phyloP scores from a whole-genome alignment of 2,888 invertebrate genomes.

The Callyntrura guangdongensis region DNA sequence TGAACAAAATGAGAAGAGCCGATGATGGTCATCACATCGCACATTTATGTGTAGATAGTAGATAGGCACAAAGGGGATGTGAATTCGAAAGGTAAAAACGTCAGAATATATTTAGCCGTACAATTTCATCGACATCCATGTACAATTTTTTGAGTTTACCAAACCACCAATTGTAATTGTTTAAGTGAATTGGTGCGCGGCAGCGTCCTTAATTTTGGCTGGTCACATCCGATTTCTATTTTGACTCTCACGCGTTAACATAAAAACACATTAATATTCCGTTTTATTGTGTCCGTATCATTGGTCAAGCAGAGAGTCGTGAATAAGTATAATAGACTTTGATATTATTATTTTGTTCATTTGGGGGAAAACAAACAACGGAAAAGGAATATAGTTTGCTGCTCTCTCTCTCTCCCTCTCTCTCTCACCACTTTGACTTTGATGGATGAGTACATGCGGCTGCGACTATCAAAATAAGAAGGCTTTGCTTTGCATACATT shows the following conservation, averaged over 20 bases:
- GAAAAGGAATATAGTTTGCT: background rate
- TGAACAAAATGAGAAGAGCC: slow-evolving; percentile 6
- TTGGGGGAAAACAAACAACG: background rate
- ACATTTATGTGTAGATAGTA: background rate
- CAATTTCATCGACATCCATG: no score
- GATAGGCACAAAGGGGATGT: background rate
- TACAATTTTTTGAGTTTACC: no score
- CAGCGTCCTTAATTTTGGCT: slow-evolving; percentile 45
- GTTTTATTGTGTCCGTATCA: background rate
- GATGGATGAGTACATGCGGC: slow-evolving; percentile 64
- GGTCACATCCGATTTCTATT: slow-evolving; percentile 34
- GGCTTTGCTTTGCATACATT: slow-evolving; percentile 51
- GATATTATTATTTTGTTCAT: slow-evolving; percentile 4
- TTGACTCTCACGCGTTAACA: slow-evolving; percentile 10
- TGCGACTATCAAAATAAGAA: slow-evolving; percentile 68
- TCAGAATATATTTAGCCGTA: slow-evolving; percentile 2
- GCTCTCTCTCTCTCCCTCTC: no score
- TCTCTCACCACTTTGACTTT: slow-evolving; percentile 70
- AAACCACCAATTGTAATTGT: no score
- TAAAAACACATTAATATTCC: no score
- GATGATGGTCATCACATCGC: no score
- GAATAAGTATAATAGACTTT: background rate
- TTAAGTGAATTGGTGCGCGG: no score
- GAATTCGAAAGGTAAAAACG: slow-evolving; percentile 28
- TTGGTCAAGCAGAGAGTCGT: slow-evolving; percentile 44